Base-by-base conservation (phyloP, 2,888 invertebrate genomes). In the Drosophila cracens region DNA sequence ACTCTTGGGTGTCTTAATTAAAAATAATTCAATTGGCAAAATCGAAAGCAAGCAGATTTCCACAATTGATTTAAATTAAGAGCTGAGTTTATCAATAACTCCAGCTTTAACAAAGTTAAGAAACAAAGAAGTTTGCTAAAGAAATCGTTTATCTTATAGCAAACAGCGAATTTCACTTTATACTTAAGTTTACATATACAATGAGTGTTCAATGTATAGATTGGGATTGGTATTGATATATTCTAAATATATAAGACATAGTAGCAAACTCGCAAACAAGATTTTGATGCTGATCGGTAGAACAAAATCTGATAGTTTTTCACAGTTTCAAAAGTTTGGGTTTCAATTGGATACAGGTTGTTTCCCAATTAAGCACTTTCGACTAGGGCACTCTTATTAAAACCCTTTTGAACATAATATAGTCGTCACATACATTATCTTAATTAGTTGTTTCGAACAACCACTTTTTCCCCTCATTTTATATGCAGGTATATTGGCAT, bases 101-200 rank as follows among this genome's bases (percentile, higher is more conserved):
- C 1, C 6, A 34, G 2, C 38, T 38, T 46, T 1, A 4, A 21
- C 1, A 7, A 13, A 21, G 5, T 2, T 13, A 6, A 21, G 6
- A n/a, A 10, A n/a, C 4, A n/a, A 0, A n/a, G 6, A 21, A n/a
- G 11, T 43, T 21, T 21, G 21, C 0, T 6, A 0, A 7, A 21
- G 13, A 46, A 13, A 16, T 21, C 21, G 4, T 0, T 21, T 21
- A 21, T 4, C 21, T 4, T 6, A 0, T 1, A 6, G 3, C 13
- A 6, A 43, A 21, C 6, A 6, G 6, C 43, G 11, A 13, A 43
- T 13, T 21, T 13, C 7, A 1, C 21, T 43, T 0, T 13, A 21
- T 7, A 4, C 13, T 7, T 1, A 21, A 13, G 6, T 3, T 1
- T 6, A 13, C 18, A 38, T 0, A 4, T 38, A 38, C 8, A 38